Conservation (phyloP, 2,113 vertebrate genomes). For the Prolemur simus region DNA sequence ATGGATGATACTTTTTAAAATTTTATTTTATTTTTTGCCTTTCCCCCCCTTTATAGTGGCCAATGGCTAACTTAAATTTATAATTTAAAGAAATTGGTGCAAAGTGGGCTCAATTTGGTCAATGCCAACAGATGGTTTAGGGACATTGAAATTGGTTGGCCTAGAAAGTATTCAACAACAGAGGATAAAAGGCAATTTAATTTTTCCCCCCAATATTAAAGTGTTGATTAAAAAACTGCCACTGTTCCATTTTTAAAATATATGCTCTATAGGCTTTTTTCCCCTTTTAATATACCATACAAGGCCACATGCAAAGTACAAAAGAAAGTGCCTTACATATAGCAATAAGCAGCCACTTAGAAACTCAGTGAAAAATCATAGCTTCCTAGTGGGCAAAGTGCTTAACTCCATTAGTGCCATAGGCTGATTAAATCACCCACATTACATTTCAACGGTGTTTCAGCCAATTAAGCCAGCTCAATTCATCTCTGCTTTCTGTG, state of each 20-base stretch:
- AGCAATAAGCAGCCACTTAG: conserved; percentile 75
- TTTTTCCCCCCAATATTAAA: not conserved
- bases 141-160: not conserved
- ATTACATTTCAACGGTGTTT: conserved; percentile 78
- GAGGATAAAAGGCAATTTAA: not conserved
- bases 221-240: not conserved
- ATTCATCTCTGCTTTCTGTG: conserved; percentile 75
- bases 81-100: not conserved
- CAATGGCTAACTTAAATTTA: not conserved
- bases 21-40: not conserved
- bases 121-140: not conserved
- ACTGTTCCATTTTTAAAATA: not conserved
- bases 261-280: not conserved
- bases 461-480: conserved; percentile 78
- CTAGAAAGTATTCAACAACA: not conserved
- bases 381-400: conserved; percentile 78
- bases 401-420: conserved; percentile 79
- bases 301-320: conserved; percentile 54
- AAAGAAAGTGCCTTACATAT: conserved; percentile 47
- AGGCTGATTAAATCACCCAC: conserved; percentile 80
- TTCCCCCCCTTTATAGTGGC: not conserved
- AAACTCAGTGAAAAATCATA: conserved; percentile 69
- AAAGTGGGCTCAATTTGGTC: not conserved
- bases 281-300: conserved; percentile 37
- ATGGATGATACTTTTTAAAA: not conserved